Evolutionary conservation across 2,797 vertebrate species (phyloP).

Genomic region (Hippoglossus hippoglossus): DNA sequence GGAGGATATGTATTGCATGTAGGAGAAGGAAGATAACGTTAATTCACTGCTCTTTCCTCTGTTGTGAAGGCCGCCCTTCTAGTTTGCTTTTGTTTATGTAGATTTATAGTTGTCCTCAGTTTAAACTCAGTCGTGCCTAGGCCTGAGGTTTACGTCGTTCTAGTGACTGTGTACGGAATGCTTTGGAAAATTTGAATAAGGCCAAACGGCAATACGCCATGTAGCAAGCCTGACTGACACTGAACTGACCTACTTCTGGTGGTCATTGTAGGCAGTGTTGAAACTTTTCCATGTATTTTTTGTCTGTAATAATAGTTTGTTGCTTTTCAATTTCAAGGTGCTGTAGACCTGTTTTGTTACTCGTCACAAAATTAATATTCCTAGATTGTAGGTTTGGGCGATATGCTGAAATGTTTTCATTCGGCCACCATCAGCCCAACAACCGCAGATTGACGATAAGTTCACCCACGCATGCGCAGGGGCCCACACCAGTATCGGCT

Average conservation of each 20-base stretch:
- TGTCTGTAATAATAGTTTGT: not conserved
- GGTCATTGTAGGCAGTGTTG: slow-evolving; percentile 24
- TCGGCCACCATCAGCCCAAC: too few species aligned
- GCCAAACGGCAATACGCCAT: slow-evolving; percentile 1
- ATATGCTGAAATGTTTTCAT: too few species aligned
- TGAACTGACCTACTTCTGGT: slow-evolving; percentile 18
- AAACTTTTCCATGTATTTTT: not conserved
- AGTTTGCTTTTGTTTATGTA: slow-evolving; percentile 49
- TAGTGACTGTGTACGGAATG: not conserved
- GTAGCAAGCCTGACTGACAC: slow-evolving; percentile 4
- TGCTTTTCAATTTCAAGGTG: not conserved
- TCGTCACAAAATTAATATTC: too few species aligned
- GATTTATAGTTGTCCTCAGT: slow-evolving; percentile 7
- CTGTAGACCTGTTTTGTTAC: not conserved
- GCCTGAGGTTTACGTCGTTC: slow-evolving; percentile 1
- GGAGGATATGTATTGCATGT: slow-evolving; percentile 70
- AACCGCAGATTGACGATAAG: too few species aligned
- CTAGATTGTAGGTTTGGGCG: too few species aligned
- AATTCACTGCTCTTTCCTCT: slow-evolving; percentile 43
- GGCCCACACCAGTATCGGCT: too few species aligned
- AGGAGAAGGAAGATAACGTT: slow-evolving; percentile 58
- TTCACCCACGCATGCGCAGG: too few species aligned
- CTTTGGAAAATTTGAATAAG: slow-evolving; percentile 5
- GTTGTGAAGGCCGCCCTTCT: slow-evolving; percentile 39
- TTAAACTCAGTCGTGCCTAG: slow-evolving; percentile 3